phyloP scores from a whole-genome alignment of 1,140 invertebrate species.

The Ptiloglossa arizonensis region DNA sequence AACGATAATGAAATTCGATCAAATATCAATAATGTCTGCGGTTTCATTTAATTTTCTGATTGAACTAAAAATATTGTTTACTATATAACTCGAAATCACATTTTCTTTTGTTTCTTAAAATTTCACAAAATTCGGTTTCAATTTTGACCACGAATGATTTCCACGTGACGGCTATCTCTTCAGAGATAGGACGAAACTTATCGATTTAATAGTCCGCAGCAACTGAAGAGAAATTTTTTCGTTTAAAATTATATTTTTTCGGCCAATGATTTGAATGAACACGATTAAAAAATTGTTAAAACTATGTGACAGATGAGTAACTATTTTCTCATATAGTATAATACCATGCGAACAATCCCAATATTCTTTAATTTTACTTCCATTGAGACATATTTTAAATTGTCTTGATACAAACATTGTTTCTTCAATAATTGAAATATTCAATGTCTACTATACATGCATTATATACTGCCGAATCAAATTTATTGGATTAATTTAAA shows the following conservation, averaged over 20 bases:
- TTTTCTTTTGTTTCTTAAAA: neutral
- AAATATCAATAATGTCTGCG: neutral
- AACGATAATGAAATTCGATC: neutral
- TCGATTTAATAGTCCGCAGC: slow-evolving; percentile 29
- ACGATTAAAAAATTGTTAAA: too few species aligned
- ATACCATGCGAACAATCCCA: neutral
- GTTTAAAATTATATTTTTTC: too few species aligned
- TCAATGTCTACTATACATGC: neutral
- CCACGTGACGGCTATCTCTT: neutral
- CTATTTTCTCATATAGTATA: too few species aligned
- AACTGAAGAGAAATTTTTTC: neutral
- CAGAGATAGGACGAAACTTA: neutral
- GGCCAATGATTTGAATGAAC: neutral
- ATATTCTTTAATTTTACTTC: neutral
- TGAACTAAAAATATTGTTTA: neutral
- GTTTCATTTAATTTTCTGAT: neutral
- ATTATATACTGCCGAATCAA: neutral
- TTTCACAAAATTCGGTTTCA: neutral
- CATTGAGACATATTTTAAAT: neutral
- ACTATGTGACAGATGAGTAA: too few species aligned
- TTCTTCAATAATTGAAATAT: neutral
- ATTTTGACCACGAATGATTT: neutral
- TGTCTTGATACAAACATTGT: too few species aligned
- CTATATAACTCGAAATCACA: too few species aligned
- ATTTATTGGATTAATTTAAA: neutral